Evolutionary conservation across 2,797 vertebrate genomes (phyloP).

Genomic region (Coreius guichenoti): DNA sequence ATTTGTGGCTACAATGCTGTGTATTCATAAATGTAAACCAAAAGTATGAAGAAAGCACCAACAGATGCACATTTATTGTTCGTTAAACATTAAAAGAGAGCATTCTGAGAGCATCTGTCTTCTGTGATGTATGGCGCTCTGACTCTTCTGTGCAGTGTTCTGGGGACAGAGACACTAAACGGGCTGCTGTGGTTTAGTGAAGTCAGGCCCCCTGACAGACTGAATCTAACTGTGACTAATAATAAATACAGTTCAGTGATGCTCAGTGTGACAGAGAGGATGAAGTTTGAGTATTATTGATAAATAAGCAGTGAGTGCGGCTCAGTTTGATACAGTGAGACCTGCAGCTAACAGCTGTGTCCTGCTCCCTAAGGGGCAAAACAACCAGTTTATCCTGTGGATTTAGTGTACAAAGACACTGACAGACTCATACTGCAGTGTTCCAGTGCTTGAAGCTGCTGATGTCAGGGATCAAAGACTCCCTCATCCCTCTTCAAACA

Average conservation of each 20-base stretch:
- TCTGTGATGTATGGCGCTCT: constrained; percentile 62
- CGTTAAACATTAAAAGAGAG: neutral
- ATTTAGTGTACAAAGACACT: constrained; percentile 28
- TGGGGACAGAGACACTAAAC: constrained; percentile 68
- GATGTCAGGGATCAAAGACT: constrained; percentile 47
- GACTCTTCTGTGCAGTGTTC: constrained; percentile 57
- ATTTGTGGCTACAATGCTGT: neutral
- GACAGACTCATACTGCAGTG: constrained; percentile 8
- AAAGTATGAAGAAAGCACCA: neutral
- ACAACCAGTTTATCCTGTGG: constrained; percentile 51
- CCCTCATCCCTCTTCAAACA: constrained; percentile 7
- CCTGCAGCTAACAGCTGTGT: constrained; percentile 56
- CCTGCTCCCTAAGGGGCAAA: constrained; percentile 47
- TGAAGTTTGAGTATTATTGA: constrained; percentile 45
- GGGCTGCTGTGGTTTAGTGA: constrained; percentile 62
- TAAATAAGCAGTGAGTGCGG: constrained; percentile 50
- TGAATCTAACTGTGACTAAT: constrained; percentile 58
- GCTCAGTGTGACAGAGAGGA: constrained; percentile 44
- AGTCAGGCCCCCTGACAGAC: constrained; percentile 50
- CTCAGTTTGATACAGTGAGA: constrained; percentile 42
- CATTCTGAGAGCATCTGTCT: constrained; percentile 5
- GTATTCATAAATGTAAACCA: neutral
- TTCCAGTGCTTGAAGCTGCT: constrained; percentile 37
- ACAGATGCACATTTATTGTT: constrained; percentile 12
- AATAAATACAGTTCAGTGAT: constrained; percentile 58